Evolutionary conservation across 2,888 invertebrate genomes (phyloP), one percentile per base, ranked within the genome.

Genomic region (Dexiosoma caninum): DNA sequence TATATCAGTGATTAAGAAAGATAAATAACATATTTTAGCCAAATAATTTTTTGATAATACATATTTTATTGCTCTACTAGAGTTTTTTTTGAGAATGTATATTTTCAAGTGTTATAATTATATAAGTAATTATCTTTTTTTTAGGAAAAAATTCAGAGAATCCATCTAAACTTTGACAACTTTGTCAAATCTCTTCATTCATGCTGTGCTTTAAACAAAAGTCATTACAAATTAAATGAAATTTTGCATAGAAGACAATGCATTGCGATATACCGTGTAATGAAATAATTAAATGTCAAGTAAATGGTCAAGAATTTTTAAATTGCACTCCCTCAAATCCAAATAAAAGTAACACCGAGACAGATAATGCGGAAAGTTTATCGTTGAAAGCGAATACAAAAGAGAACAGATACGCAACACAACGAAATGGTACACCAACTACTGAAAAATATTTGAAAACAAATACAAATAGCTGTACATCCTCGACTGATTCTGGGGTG

Each of bases 401-500:
- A 46, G 35, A 30, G 19, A 62, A 67, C 21, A 42, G 10, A 16
- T 27, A 27, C 19, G 42, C 27, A 32, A 19, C 5, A 12, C 27
- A 37, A 10, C 16, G 55, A 9, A 12, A 46, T 46, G 32, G 16
- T 44, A 12, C 37, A 35, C 23, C 46, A 14, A 16, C 60, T n/a
- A 30, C 23, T 12, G 49, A 23, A 19, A 64, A 55, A 9, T 12
- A 35, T 27, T 30, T 40, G 23, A 53, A 27, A 2, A 42, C 46
- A 59, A 37, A 78, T 27, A 70, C 83, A 12, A 27, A 7, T 1
- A 84, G 86, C 83, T 87, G 88, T 80, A 86, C 88, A 78, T 86
- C 87, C 30, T 88, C 89, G 55, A 86, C 87, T 71, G 90, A 90
- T 83, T 90, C 89, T 14, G 89, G 89, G 37, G 88, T 89, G 37